Evolutionary conservation across 2,888 invertebrate species (phyloP), one percentile per base, ranked within the genome.

Genomic region (Elysia crispata): DNA sequence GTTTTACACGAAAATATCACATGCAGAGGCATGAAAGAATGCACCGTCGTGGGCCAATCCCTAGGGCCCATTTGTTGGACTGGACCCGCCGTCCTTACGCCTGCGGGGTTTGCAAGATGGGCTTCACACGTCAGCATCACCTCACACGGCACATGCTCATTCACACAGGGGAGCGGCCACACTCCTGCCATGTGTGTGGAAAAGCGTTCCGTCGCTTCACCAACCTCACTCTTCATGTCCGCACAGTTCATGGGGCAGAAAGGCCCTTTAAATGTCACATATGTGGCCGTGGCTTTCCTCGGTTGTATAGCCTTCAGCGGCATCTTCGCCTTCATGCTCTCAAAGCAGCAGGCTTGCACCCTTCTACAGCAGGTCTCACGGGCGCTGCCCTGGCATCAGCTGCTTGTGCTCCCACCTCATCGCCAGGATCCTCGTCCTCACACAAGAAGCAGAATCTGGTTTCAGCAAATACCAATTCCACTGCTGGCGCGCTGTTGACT

Each of bases 21-120:
- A 80, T 80, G 80, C 80, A 80, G 76, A 70, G 80, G 1, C 80
- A 80, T 25, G 80, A 76, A 8, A 75, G 70, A 31, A 54, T 80
- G 6, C 80, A 80, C 70, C 76, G 72, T 25, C 70, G 80, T 20
- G 80, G 80, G 20, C 80, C 80, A 28, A 62, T 80, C 23, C 80
- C 80, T 25, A 76, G 64, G 64, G 80, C 80, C 3, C 80, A 80
- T n/a, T 49, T 80, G 15, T 76, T 80, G 3, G 80, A 80, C 54
- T 80, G 80, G 80, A 80, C 80, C 11, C 80, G 80, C 8, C 62
- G 80, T 18, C 80, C 80, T 6, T 80, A 80, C 30, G 80, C 80
- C 25, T 80, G 80, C 64, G 80, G 80, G 0, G 80, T 80, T 6
- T 80, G 80, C 69, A 80, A 80, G 50, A 80, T 80, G 80, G 80